Base-by-base conservation (phyloP, 2,113 vertebrate genomes). In the Pelodiscus sinensis region DNA sequence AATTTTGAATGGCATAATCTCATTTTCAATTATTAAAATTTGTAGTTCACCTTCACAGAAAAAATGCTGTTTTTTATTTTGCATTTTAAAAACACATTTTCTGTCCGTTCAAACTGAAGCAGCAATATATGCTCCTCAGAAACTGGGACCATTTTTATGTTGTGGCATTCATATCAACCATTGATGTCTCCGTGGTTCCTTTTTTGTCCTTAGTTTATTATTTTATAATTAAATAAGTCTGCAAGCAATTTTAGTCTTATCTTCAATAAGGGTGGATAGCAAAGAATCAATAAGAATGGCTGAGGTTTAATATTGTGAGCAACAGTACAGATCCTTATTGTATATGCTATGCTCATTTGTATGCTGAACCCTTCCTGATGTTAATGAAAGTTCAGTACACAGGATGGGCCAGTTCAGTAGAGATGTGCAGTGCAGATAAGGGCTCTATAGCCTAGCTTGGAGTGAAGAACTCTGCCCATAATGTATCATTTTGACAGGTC, bases 21-120 rank as follows among this genome's bases (percentile, higher is more conserved):
- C 54, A 92, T 65, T 97, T 97, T 96, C 95, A 35, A 96, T 96
- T 89, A 90, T 96, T 97, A 92, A 94, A 96, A 97, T 93, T 94
- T 95, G 82, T 95, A 85, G 44, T 82, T 82, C 92, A 71, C 92
- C 60, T 93, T 65, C 24, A 91, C 82, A 90, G 93, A 81, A 54
- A 91, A 93, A 88, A n/a, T 51, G 38, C 81, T 84, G 18, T 79
- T 92, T 86, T 96, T n/a, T 75, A 50, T 90, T 92, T 31, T 29
- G 78, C 9, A 19, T 81, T 93, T 77, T 58, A 50, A 86, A 77
- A 50, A 88, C 35, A 22, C 86, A 5, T 93, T 78, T 50, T 77
- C 22, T 44, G 73, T 90, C 6, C 77, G 35, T 10, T 88, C 21
- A 85, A 83, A 79, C 10, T 58, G 94, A 94, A 92, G n/a, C 16